Percentiles rank a stretch among this genome's conserved stretches.
These are phyloP conservation scores for Heliconius congener DNA, from an alignment of 1,140 invertebrate species.

Conservation along the genomic window DNA sequence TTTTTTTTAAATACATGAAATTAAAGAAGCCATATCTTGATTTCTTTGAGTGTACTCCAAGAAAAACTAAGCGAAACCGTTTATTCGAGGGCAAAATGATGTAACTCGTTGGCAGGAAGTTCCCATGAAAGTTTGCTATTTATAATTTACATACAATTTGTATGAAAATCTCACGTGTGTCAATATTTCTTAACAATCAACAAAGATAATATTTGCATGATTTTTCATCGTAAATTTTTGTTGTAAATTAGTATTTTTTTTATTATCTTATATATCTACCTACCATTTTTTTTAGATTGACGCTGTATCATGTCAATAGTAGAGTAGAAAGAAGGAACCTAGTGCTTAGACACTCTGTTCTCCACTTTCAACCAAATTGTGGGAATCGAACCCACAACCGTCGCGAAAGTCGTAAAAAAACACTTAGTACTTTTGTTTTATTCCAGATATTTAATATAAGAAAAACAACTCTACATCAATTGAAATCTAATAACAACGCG, in stretches of 20 bases:
- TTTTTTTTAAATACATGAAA: no score
- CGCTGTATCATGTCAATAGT: no score
- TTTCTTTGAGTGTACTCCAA: background rate
- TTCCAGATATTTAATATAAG: no score
- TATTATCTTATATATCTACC: no score
- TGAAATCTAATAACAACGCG: no score
- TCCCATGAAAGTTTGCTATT: constrained; percentile 6
- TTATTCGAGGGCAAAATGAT: background rate
- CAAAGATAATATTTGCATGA: background rate
- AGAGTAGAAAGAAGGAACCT: no score
- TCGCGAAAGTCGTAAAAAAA: no score
- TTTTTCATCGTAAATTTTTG: background rate
- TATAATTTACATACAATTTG: constrained; percentile 12
- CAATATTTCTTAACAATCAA: constrained; percentile 13
- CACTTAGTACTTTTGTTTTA: no score
- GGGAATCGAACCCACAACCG: no score
- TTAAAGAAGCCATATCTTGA: no score
- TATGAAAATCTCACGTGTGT: constrained; percentile 12
- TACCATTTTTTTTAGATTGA: background rate
- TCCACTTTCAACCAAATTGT: no score
- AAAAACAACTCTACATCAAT: no score
- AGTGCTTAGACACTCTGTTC: background rate
- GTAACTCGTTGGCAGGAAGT: background rate
- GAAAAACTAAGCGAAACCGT: background rate
- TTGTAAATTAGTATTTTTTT: background rate